These are phyloP conservation scores for Drosophila sp. DNA, from an alignment of 1,140 invertebrate genomes.

Conservation along the genomic window DNA sequence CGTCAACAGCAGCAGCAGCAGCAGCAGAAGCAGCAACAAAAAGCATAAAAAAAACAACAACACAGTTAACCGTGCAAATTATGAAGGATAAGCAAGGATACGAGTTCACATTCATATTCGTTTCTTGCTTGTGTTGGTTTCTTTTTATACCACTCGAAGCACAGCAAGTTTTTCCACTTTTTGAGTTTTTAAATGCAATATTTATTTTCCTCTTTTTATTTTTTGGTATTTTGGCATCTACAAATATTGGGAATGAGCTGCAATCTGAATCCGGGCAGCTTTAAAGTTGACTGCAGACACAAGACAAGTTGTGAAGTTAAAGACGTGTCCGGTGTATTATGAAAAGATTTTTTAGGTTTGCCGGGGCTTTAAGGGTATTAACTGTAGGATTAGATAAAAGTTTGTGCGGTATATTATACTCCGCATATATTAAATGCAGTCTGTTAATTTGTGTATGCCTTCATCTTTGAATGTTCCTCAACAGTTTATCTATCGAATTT, in stretches of 20 bases:
- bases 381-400: too few relatives aligned
- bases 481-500: slow-evolving; percentile 4
- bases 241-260: slow-evolving; percentile 1
- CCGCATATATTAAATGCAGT: not conserved
- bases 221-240: not conserved
- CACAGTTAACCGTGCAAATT: slow-evolving; percentile 56
- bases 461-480: not conserved
- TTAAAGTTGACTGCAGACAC: not conserved
- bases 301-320: not conserved
- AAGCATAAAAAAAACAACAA: slow-evolving; percentile 36
- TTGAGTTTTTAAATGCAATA: slow-evolving; percentile 58
- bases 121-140: slow-evolving; percentile 46
- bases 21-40: slow-evolving; percentile 15
- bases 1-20: slow-evolving; percentile 55
- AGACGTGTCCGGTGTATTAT: too few relatives aligned
- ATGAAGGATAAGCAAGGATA: slow-evolving; percentile 65
- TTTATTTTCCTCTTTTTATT: slow-evolving; percentile 24
- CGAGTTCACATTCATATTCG: slow-evolving; percentile 54
- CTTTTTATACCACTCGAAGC: slow-evolving; percentile 50
- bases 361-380: too few relatives aligned
- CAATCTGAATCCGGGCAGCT: not conserved
- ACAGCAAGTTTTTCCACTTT: slow-evolving; percentile 65
- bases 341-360: too few relatives aligned
- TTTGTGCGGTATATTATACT: too few relatives aligned
- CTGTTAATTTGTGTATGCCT: not conserved